A percentile compares a stretch with the other conserved stretches of the same genome.
These are phyloP conservation scores for Epinotia brunnichana DNA, from an alignment of 2,888 invertebrate species.

Conservation along the genomic window DNA sequence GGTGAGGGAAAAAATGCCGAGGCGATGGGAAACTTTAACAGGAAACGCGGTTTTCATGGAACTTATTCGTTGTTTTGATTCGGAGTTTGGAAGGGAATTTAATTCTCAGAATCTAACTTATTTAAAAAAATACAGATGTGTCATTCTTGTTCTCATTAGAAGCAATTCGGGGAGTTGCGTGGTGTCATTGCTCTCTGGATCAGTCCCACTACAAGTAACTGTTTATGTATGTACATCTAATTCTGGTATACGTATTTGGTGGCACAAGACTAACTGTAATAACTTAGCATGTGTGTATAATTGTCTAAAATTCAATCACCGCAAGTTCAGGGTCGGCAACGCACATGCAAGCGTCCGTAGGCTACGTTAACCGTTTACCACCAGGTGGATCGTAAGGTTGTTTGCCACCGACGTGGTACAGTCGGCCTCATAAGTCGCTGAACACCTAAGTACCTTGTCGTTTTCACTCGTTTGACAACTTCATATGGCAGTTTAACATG, in stretches of 20 bases:
- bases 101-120: background rate
- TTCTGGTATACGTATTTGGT: background rate
- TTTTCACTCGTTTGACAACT: too few species aligned
- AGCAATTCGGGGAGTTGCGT: background rate
- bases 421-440: too few species aligned
- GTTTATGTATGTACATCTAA: background rate
- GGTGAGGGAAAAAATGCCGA: slow-evolving; percentile 45
- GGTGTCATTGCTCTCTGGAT: too few species aligned
- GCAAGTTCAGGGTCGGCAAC: too few species aligned
- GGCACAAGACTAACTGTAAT: background rate
- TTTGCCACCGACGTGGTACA: background rate
- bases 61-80: slow-evolving; percentile 10
- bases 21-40: slow-evolving; percentile 35
- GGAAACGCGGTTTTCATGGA: slow-evolving; percentile 15
- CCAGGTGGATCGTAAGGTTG: too few species aligned
- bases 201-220: background rate
- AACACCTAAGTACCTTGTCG: too few species aligned
- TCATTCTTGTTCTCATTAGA: background rate
- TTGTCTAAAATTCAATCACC: too few species aligned
- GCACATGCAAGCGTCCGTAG: too few species aligned
- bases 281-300: background rate
- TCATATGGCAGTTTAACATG: too few species aligned
- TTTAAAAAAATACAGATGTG: background rate
- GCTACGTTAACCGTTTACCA: too few species aligned
- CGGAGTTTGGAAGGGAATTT: background rate